Evolutionary conservation across 2,888 invertebrate genomes (phyloP).

Genomic region (Ctenicera cuprea): DNA sequence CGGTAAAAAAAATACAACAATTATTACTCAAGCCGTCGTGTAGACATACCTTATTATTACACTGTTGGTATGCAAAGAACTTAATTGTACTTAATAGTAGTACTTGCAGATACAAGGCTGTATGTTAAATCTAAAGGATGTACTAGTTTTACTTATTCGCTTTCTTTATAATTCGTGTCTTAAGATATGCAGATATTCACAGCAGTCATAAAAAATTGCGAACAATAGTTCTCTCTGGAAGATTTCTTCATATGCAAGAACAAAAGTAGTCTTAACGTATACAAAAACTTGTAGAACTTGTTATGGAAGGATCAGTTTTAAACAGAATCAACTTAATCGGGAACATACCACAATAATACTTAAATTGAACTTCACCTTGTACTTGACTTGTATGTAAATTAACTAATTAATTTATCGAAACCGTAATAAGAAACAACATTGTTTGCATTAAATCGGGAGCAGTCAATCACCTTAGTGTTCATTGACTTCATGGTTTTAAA

Average conservation of each 20-base stretch:
- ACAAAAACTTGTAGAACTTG: too few relatives aligned
- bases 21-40: too few relatives aligned
- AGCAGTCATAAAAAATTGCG: neutral
- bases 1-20: too few relatives aligned
- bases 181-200: slow-evolving; percentile 1
- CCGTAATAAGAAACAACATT: slow-evolving; percentile 13
- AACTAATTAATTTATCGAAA: slow-evolving; percentile 19
- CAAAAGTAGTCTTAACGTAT: too few relatives aligned
- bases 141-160: slow-evolving; percentile 10
- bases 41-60: neutral
- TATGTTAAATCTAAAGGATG: slow-evolving; percentile 20
- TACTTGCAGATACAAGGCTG: slow-evolving; percentile 18
- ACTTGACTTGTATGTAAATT: slow-evolving; percentile 28
- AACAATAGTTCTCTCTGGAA: neutral
- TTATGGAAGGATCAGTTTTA: too few relatives aligned
- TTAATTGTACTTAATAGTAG: slow-evolving; percentile 26
- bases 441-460: neutral
- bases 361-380: slow-evolving; percentile 21
- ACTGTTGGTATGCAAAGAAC: slow-evolving; percentile 8
- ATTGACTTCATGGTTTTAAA: too few relatives aligned
- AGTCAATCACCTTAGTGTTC: slow-evolving; percentile 10
- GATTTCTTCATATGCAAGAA: too few relatives aligned
- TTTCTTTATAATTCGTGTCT: neutral
- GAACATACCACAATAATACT: too few relatives aligned
- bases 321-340: too few relatives aligned